Percentiles rank a stretch among this genome's conserved stretches.
Evolutionary conservation across 2,113 vertebrate species (phyloP).

Genomic region (Pelusios castaneus): DNA sequence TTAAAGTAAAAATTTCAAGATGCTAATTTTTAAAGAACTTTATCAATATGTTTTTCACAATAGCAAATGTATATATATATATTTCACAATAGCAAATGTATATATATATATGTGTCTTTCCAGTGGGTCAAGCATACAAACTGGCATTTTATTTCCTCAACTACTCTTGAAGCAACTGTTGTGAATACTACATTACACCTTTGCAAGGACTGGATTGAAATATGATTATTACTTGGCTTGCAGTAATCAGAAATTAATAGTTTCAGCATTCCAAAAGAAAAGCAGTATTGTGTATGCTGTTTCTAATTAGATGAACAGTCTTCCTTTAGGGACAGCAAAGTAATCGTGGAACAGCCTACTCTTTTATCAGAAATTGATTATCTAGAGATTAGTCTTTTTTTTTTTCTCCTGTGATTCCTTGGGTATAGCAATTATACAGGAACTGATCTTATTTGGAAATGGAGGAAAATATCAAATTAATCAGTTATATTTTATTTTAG

Average conservation of each 20-base stretch:
- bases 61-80: neutral
- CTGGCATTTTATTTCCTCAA: neutral
- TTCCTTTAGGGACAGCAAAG: slow-evolving; percentile 30
- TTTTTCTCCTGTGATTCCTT: neutral
- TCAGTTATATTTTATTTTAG: neutral
- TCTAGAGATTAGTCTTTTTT: neutral
- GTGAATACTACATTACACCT: neutral
- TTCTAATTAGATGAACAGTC: slow-evolving; percentile 5
- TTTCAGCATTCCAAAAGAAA: neutral
- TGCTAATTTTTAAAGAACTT: neutral
- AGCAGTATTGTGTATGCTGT: neutral
- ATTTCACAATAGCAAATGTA: neutral
- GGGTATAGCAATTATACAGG: neutral
- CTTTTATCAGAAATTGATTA: slow-evolving; percentile 44
- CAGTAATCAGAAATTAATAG: slow-evolving; percentile 19
- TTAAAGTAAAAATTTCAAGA: neutral
- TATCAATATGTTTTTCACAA: neutral
- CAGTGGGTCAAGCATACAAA: neutral
- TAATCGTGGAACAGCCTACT: slow-evolving; percentile 8
- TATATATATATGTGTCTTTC: neutral
- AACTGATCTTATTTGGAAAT: neutral
- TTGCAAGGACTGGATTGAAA: neutral
- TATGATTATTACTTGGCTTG: neutral
- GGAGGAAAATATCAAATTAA: slow-evolving; percentile 10
- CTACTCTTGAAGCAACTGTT: neutral